A percentile compares a stretch with the other conserved stretches of the same genome.
These are phyloP conservation scores for Leptura quadrifasciata DNA, from an alignment of 2,888 invertebrate genomes.

Conservation along the genomic window DNA sequence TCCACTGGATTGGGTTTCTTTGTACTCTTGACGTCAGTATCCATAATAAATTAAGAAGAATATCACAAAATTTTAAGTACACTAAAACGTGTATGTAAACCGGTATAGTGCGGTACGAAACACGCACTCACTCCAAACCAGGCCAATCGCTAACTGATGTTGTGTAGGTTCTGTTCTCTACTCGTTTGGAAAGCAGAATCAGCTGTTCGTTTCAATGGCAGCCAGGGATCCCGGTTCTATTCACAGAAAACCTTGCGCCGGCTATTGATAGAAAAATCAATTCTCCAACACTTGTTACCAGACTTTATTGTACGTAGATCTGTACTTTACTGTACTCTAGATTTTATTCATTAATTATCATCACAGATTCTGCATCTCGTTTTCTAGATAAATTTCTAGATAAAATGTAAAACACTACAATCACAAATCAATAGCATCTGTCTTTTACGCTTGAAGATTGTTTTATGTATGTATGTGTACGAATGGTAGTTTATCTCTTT, in stretches of 20 bases:
- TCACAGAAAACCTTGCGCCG: constrained; percentile 32
- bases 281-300: not conserved
- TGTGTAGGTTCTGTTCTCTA: constrained; percentile 3
- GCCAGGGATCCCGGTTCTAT: constrained; percentile 26
- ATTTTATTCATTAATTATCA: not conserved
- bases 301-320: not conserved
- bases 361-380: not conserved
- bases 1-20: constrained; percentile 59
- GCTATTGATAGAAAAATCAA: constrained; percentile 34
- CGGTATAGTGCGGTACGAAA: not conserved
- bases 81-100: constrained; percentile 40
- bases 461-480: not conserved
- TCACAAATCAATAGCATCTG: not conserved
- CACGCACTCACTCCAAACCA: not conserved
- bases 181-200: constrained; percentile 24
- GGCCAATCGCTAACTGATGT: constrained; percentile 25
- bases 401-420: not conserved
- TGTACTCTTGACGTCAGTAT: constrained; percentile 53
- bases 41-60: constrained; percentile 48
- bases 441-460: not conserved
- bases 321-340: constrained; percentile 1
- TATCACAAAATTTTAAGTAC: constrained; percentile 53
- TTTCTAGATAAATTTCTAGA: not conserved
- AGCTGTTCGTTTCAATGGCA: constrained; percentile 21
- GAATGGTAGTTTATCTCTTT: not conserved